Percentiles rank a stretch among this genome's conserved stretches.
phyloP scores from a whole-genome alignment of 2,888 invertebrate genomes.

The Caenorhabditis sp. region DNA sequence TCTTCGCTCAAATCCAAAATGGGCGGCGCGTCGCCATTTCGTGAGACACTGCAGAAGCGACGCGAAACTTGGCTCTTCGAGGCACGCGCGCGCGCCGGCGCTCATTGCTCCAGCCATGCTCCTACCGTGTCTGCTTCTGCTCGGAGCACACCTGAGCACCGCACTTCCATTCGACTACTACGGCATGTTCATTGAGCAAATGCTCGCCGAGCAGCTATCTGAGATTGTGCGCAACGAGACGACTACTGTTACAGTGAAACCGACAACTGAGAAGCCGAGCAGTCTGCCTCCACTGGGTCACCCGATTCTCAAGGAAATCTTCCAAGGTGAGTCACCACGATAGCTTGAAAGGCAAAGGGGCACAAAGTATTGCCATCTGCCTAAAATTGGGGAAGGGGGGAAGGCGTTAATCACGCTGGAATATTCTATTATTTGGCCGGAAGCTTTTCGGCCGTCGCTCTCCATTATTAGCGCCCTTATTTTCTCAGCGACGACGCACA shows the following conservation, averaged over 20 bases:
- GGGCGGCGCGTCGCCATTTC: slow-evolving; percentile 38
- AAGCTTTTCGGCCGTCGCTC: slow-evolving; percentile 17
- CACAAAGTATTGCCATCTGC: background rate
- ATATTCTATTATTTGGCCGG: slow-evolving; percentile 32
- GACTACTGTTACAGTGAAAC: slow-evolving; percentile 31
- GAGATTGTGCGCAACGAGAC: slow-evolving; percentile 42
- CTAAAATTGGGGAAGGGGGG: too few species aligned
- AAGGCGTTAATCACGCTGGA: slow-evolving; percentile 13
- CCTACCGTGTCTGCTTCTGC: slow-evolving; percentile 25
- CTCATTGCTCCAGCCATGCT: slow-evolving; percentile 14
- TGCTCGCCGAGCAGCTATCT: slow-evolving; percentile 55
- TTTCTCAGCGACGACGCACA: slow-evolving; percentile 14
- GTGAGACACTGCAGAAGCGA: slow-evolving; percentile 18
- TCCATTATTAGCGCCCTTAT: slow-evolving; percentile 38
- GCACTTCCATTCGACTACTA: slow-evolving; percentile 62
- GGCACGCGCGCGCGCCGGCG: background rate
- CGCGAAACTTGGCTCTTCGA: slow-evolving; percentile 49
- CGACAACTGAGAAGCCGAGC: slow-evolving; percentile 13
- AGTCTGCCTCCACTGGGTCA: slow-evolving; percentile 23
- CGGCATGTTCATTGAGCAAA: slow-evolving; percentile 63
- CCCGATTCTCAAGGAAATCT: slow-evolving; percentile 34
- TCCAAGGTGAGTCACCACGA: slow-evolving; percentile 10
- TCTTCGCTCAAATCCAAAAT: slow-evolving; percentile 46
- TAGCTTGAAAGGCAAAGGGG: background rate
- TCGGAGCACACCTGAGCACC: slow-evolving; percentile 1